Conservation (phyloP, 2,888 invertebrate genomes). For the Operophtera brumata region DNA sequence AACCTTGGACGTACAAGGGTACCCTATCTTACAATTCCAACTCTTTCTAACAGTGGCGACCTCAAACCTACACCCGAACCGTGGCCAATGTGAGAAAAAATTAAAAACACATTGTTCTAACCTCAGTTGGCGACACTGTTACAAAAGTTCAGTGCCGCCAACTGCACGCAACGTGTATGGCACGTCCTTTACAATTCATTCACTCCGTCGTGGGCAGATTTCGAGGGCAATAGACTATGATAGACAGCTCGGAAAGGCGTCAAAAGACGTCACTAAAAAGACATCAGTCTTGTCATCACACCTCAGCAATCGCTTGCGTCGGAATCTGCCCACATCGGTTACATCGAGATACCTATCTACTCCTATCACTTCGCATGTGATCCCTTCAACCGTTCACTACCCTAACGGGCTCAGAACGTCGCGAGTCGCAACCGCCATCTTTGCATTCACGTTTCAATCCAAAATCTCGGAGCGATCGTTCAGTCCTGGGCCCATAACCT, state of each 20-base stretch:
- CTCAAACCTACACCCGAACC: constrained; percentile 7
- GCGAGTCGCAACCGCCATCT: constrained; percentile 12
- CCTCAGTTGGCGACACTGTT: constrained; percentile 16
- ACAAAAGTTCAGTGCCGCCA: constrained; percentile 6
- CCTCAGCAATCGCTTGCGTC: constrained; percentile 3
- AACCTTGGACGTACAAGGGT: constrained; percentile 33
- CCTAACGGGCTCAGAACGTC: constrained; percentile 48
- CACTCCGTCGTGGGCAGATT: constrained; percentile 22
- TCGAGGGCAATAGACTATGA: constrained; percentile 4
- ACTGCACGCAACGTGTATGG: constrained; percentile 47
- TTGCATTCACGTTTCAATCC: neutral
- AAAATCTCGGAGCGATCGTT: neutral
- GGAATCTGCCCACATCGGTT: constrained; percentile 27
- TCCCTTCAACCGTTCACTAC: constrained; percentile 72
- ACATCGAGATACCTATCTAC: constrained; percentile 45
- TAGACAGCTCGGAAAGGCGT: constrained; percentile 13
- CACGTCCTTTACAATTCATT: constrained; percentile 49
- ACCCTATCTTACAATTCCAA: constrained; percentile 27
- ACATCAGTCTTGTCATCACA: constrained; percentile 24
- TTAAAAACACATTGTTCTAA: constrained; percentile 16
- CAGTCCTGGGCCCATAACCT: constrained; percentile 25
- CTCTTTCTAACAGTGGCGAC: constrained; percentile 24
- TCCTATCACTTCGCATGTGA: constrained; percentile 61
- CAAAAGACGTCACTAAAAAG: constrained; percentile 27
- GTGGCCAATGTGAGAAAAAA: constrained; percentile 29